Base-by-base conservation (phyloP, 2,797 vertebrate genomes). In the Melanitta fusca region DNA sequence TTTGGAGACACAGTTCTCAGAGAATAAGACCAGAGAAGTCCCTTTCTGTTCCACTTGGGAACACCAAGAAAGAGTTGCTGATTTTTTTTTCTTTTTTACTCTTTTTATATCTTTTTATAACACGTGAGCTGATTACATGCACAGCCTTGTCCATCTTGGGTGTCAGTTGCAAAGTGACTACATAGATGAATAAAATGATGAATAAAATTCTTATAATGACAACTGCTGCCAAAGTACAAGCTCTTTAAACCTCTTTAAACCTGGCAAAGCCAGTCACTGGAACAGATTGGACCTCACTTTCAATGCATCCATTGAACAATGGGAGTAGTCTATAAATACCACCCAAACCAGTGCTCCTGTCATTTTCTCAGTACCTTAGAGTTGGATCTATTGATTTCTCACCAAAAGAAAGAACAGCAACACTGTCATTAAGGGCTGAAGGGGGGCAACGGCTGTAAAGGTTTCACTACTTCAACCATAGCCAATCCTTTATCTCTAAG, bases 101-200 rank as follows among this genome's bases (percentile, higher is more conserved):
- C 13, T 51, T 49, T 69, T 80, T 30, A 53, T 89, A 89, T 73
- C 13, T 53, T 43, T 69, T 73, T 30, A 43, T 89, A 89, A n/a
- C 4, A 8, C 4, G 1, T 6, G 6, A 36, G 22, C 12, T 66
- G 34, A 60, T 66, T 53, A 43, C 2, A 2, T 18, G 5, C 13
- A 39, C 21, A 80, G 27, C 16, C 19, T 56, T 2, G 22, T 73
- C 43, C 30, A 49, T 25, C 30, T 69, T 61, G n/a, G 6, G 8
- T 34, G 13, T 22, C 15, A 43, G 22, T 8, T 88, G 53, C 70
- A 68, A 85, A 77, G 10, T 24, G 11, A 80, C 22, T 49, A 68
- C 2, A 80, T 7, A 32, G 10, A 47, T 58, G 8, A 17, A 54
- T 64, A 65, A 49, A 66, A 53, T 54, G 10, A 62, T 54, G 11